phyloP scores from a whole-genome alignment of 2,888 invertebrate species.

The Sepiola atlantica region DNA sequence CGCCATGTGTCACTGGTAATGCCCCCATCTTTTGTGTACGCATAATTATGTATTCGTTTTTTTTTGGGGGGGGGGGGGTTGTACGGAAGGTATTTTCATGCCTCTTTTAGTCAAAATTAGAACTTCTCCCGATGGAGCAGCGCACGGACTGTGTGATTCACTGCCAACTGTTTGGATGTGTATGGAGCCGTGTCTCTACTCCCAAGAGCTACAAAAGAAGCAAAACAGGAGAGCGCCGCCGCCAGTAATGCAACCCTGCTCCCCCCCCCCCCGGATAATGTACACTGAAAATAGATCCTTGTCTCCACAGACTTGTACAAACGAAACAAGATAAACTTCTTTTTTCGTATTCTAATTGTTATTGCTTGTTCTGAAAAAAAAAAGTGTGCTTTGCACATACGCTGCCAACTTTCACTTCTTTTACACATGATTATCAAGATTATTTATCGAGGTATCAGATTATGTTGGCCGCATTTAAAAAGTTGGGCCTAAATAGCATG shows the following conservation, averaged over 20 bases:
- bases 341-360: neutral
- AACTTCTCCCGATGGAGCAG: neutral
- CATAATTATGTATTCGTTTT: neutral
- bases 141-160: neutral
- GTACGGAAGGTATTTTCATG: conserved; percentile 19
- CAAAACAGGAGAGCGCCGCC: neutral
- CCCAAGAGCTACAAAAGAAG: neutral
- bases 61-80: neutral
- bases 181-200: neutral
- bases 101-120: conserved; percentile 32
- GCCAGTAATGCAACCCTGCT: too few relatives aligned
- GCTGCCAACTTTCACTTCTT: neutral
- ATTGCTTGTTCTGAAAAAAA: neutral
- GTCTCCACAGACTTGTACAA: neutral
- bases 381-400: neutral
- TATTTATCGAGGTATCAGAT: too few relatives aligned
- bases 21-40: neutral
- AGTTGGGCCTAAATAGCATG: too few relatives aligned
- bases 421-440: neutral
- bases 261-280: neutral
- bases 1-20: neutral
- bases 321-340: neutral
- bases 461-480: too few relatives aligned
- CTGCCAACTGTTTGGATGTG: neutral
- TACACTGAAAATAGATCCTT: neutral